A percentile compares a stretch with the other conserved stretches of the same genome.
phyloP scores from a whole-genome alignment of 2,113 vertebrate species.

The Notothenia coriiceps region DNA sequence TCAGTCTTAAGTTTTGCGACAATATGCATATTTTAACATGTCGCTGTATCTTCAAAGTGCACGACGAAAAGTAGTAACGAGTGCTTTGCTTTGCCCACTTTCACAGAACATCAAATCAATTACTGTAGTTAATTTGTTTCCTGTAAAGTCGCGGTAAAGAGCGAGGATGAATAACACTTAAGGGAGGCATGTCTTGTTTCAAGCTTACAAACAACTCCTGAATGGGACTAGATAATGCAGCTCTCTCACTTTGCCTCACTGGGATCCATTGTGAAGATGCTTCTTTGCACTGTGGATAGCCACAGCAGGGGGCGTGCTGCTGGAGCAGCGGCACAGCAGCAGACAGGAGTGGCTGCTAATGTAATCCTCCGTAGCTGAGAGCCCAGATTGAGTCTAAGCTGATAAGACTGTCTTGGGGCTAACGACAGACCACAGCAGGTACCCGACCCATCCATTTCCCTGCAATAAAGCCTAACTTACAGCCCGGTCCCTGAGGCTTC shows the following conservation, averaged over 20 bases:
- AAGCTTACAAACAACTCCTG: conserved; percentile 64
- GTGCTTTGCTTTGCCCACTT: conserved; percentile 44
- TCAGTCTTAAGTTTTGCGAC: conserved; percentile 22
- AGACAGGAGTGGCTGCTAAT: conserved; percentile 57
- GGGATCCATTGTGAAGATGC: conserved; percentile 60
- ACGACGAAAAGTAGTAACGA: conserved; percentile 31
- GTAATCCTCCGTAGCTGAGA: conserved; percentile 69
- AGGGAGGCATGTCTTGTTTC: conserved; percentile 52
- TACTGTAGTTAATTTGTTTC: conserved; percentile 69
- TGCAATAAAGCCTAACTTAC: conserved; percentile 78
- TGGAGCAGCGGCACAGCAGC: conserved; percentile 42
- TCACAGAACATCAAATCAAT: conserved; percentile 64
- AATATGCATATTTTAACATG: conserved; percentile 36
- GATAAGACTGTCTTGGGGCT: conserved; percentile 74
- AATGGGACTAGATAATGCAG: conserved; percentile 64
- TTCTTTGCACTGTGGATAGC: conserved; percentile 22
- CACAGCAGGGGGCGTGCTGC: conserved; percentile 57
- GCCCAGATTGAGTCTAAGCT: conserved; percentile 62
- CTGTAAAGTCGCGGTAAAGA: conserved; percentile 55
- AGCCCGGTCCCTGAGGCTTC: conserved; percentile 72
- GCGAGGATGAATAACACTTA: conserved; percentile 51
- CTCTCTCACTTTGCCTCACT: conserved; percentile 47
- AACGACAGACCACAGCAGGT: conserved; percentile 80
- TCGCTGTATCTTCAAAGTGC: conserved; percentile 58
- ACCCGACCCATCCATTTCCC: conserved; percentile 80